Percentiles rank a stretch among this genome's conserved stretches.
Conservation (phyloP, 2,888 invertebrate species). For the Drosophila neonasuta region DNA sequence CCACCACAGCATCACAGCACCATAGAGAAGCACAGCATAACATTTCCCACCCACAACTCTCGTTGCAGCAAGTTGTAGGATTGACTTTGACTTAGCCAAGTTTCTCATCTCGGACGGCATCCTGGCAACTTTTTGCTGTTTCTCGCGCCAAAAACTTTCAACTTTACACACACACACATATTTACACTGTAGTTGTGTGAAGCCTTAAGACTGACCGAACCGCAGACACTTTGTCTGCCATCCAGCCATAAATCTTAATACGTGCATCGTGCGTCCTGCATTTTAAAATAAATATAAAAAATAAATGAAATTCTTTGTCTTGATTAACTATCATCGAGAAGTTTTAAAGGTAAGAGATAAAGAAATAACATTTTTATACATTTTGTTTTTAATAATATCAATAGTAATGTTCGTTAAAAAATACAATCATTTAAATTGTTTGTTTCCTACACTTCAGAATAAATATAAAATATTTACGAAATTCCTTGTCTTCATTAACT, state of each 20-base stretch:
- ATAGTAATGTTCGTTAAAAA: too few species aligned
- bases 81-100: conserved; percentile 60
- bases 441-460: too few species aligned
- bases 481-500: too few species aligned
- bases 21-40: background rate
- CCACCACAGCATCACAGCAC: conserved; percentile 4
- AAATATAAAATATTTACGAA: too few species aligned
- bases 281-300: conserved; percentile 13
- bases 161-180: conserved; percentile 6
- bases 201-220: conserved; percentile 66
- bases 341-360: background rate
- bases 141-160: conserved; percentile 35
- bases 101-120: conserved; percentile 41
- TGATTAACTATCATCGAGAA: background rate
- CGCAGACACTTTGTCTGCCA: conserved; percentile 81
- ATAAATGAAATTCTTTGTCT: background rate
- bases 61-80: conserved; percentile 21
- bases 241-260: conserved; percentile 78
- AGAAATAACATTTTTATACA: background rate
- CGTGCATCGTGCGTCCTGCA: conserved; percentile 19
- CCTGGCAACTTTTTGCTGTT: conserved; percentile 45
- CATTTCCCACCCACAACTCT: background rate
- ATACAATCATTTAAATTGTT: too few species aligned
- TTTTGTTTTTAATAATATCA: too few species aligned
- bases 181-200: conserved; percentile 30